Conservation (phyloP, 2,888 invertebrate genomes). For the Drosophila monieri region DNA sequence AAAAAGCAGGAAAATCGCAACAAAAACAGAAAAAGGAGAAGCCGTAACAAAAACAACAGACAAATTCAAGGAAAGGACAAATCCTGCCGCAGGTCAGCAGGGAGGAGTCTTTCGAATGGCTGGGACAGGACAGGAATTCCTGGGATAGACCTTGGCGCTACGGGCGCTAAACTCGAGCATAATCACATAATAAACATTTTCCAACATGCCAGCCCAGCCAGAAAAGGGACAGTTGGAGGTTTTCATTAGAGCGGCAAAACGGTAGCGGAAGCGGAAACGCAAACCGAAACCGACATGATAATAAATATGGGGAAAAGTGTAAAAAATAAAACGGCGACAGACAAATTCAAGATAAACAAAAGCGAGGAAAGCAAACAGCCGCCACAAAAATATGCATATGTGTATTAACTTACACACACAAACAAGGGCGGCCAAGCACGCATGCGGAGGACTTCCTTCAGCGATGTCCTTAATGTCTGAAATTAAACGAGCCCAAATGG, state of each 20-base stretch:
- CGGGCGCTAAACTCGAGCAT: slow-evolving; percentile 67
- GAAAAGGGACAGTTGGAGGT: slow-evolving; percentile 50
- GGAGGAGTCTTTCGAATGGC: slow-evolving; percentile 10
- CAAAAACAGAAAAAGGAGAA: slow-evolving; percentile 9
- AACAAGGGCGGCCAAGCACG: slow-evolving; percentile 6
- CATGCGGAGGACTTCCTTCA: slow-evolving; percentile 13
- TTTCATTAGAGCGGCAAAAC: slow-evolving; percentile 60
- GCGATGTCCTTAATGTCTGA: slow-evolving; percentile 51
- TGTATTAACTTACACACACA: slow-evolving; percentile 18
- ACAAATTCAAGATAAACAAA: slow-evolving; percentile 69
- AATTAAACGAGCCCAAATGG: slow-evolving; percentile 57
- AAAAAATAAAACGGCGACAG: slow-evolving; percentile 54
- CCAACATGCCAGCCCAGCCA: slow-evolving; percentile 30
- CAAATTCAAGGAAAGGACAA: slow-evolving; percentile 57
- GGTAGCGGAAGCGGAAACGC: slow-evolving; percentile 27
- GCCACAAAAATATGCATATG: slow-evolving; percentile 1
- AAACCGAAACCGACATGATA: slow-evolving; percentile 64
- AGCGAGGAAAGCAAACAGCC: slow-evolving; percentile 38
- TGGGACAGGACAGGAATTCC: slow-evolving; percentile 24
- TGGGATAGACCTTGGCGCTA: slow-evolving; percentile 37
- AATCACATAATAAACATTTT: slow-evolving; percentile 76
- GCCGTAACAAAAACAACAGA: slow-evolving; percentile 57
- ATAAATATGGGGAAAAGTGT: slow-evolving; percentile 75
- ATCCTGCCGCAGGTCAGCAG: slow-evolving; percentile 57
- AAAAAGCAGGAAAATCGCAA: slow-evolving; percentile 22